Evolutionary conservation across 2,113 vertebrate species (phyloP).

Genomic region (Tenebrosternarchus preto): DNA sequence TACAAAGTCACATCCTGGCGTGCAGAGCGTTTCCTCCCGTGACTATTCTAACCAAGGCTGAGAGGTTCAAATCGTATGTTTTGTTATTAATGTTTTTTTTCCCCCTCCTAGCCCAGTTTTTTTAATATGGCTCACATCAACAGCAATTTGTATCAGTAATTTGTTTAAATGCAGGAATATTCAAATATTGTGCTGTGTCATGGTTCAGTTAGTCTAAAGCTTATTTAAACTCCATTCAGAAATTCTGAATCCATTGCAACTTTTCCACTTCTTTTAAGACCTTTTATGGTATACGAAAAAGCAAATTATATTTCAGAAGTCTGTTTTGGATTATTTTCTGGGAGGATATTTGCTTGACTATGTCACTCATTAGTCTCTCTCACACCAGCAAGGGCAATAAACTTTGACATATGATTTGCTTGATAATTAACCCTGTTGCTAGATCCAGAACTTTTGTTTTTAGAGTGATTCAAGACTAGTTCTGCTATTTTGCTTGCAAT

Average conservation of each 20-base stretch:
- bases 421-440: slow-evolving; percentile 21
- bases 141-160: too few species aligned
- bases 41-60: slow-evolving; percentile 27
- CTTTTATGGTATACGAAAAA: slow-evolving; percentile 35
- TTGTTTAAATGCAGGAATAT: too few species aligned
- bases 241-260: neutral
- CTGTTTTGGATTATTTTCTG: slow-evolving; percentile 39
- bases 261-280: slow-evolving; percentile 25
- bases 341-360: slow-evolving; percentile 14
- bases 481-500: neutral
- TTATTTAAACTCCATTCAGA: too few species aligned
- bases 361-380: slow-evolving; percentile 26
- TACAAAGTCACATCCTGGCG: slow-evolving; percentile 6
- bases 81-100: too few species aligned
- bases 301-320: slow-evolving; percentile 29
- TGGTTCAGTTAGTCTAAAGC: too few species aligned
- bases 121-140: slow-evolving; percentile 19
- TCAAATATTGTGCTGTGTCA: slow-evolving; percentile 13
- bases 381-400: slow-evolving; percentile 23
- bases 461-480: neutral
- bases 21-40: slow-evolving; percentile 22
- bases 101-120: neutral
- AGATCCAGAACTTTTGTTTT: slow-evolving; percentile 10
- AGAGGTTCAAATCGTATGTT: slow-evolving; percentile 1
- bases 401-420: slow-evolving; percentile 38